A percentile compares a stretch with the other conserved stretches of the same genome.
phyloP scores from a whole-genome alignment of 2,113 vertebrate genomes.

The Meriones unguiculatus region DNA sequence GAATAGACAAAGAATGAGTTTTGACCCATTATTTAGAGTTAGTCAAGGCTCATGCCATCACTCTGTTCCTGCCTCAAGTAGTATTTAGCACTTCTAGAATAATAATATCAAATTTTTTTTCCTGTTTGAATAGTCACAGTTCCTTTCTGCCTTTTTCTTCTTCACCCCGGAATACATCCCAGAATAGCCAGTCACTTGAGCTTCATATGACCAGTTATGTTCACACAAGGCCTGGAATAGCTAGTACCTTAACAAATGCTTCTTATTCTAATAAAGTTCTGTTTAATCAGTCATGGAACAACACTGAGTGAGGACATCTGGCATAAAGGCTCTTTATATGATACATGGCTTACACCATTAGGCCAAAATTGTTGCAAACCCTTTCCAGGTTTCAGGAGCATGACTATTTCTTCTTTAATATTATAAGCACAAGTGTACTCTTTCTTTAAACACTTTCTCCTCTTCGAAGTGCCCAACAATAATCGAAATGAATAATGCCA shows the following conservation, averaged over 20 bases:
- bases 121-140: not conserved
- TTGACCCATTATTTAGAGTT: not conserved
- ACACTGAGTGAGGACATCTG: not conserved
- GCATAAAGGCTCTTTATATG: not conserved
- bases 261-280: not conserved
- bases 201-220: not conserved
- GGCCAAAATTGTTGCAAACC: not conserved
- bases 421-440: not conserved
- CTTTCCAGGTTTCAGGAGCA: not conserved
- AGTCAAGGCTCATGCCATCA: fast-evolving
- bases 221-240: not conserved
- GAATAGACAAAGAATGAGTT: not conserved
- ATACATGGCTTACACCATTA: not conserved
- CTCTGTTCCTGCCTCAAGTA: not conserved
- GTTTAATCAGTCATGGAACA: not conserved
- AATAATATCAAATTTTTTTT: not conserved
- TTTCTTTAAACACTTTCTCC: not conserved
- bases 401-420: not conserved
- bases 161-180: not conserved
- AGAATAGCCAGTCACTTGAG: not conserved
- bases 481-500: slow-evolving; percentile 26
- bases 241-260: not conserved
- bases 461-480: not conserved
- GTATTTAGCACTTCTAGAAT: not conserved
- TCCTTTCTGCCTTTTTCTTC: not conserved